Evolutionary conservation across 2,113 vertebrate genomes (phyloP).

Genomic region (Anseranas semipalmata): DNA sequence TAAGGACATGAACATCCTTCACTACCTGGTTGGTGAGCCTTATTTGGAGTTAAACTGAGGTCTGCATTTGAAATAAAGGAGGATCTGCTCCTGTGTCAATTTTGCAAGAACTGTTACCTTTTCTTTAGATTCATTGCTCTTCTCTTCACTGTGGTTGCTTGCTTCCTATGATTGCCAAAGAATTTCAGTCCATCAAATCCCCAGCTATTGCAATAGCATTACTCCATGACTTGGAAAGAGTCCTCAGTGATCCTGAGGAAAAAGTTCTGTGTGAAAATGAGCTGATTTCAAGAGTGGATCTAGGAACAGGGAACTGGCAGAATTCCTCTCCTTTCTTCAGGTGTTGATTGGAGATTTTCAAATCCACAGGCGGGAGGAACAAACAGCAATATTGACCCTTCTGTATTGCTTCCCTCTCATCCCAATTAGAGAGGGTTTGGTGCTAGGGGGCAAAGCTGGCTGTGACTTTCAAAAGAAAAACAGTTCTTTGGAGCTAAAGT

Average conservation of each 20-base stretch:
- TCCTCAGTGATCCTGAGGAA: not conserved
- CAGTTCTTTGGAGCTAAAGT: not conserved
- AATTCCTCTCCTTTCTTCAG: not conserved
- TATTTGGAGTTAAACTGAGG: not conserved
- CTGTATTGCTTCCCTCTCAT: fast-evolving
- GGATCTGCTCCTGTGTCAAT: not conserved
- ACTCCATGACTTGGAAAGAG: not conserved
- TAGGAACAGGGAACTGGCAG: not conserved
- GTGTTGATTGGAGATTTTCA: not conserved
- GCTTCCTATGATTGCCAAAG: not conserved
- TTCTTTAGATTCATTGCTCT: not conserved
- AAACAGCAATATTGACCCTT: not conserved
- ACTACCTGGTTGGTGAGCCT: not conserved
- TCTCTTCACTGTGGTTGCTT: not conserved
- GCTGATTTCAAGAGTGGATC: not conserved
- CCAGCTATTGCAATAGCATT: not conserved
- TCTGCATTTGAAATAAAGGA: not conserved
- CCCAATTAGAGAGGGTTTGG: not conserved
- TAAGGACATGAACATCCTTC: not conserved
- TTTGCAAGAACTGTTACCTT: not conserved
- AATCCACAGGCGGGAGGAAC: not conserved
- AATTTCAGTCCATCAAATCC: not conserved
- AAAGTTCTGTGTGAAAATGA: not conserved
- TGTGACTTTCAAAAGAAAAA: not conserved
- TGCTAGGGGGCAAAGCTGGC: not conserved